Percentiles rank a stretch among this genome's conserved stretches.
Conservation (phyloP, 2,797 vertebrate genomes). For the Alfaro cultratus region DNA sequence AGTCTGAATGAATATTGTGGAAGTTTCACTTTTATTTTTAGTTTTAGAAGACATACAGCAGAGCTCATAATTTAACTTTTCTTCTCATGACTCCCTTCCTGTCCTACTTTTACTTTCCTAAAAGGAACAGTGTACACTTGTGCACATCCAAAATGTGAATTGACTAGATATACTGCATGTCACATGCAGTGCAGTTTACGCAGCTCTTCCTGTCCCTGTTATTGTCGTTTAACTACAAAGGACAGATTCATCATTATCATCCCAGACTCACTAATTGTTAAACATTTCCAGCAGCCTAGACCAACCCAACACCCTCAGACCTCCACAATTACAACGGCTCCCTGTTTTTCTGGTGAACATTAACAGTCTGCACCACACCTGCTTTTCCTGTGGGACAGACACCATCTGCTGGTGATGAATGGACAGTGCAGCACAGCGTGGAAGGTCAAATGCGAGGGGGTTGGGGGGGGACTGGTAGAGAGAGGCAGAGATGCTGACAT, state of each 20-base stretch:
- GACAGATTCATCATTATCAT: background rate
- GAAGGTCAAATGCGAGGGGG: constrained; percentile 70
- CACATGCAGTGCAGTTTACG: background rate
- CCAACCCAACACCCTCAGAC: constrained; percentile 13
- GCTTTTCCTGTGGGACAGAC: constrained; percentile 40
- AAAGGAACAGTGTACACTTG: background rate
- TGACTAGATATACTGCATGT: constrained; percentile 43
- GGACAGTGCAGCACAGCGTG: constrained; percentile 56
- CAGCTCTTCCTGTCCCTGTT: constrained; percentile 21
- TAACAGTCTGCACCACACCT: background rate
- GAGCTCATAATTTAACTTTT: background rate
- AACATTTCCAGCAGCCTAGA: constrained; percentile 24
- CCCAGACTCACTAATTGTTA: background rate
- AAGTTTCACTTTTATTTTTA: background rate
- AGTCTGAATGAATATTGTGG: background rate
- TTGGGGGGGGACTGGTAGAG: constrained; percentile 2
- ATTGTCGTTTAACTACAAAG: background rate
- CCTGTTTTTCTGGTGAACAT: constrained; percentile 6
- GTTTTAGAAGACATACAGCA: background rate
- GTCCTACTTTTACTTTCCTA: background rate
- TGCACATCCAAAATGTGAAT: background rate
- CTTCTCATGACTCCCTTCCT: background rate
- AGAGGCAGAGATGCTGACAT: constrained; percentile 69
- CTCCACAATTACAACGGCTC: constrained; percentile 22
- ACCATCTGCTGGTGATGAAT: constrained; percentile 66